Base-by-base conservation (phyloP, 2,888 invertebrate species). In the Diarsia rubi region DNA sequence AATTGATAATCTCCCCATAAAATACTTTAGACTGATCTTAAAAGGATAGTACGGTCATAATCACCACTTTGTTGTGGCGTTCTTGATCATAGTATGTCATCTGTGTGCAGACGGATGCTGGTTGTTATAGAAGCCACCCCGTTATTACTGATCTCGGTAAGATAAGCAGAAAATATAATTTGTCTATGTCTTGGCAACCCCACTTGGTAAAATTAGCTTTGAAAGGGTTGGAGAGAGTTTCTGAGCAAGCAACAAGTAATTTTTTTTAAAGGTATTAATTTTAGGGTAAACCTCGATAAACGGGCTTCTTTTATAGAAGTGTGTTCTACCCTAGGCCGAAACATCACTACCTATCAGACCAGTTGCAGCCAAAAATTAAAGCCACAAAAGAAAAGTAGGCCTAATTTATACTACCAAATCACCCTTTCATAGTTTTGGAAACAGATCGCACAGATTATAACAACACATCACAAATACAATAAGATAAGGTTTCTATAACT, bases 21-120 rank as follows among this genome's bases (percentile, higher is more conserved):
- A 44, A 31, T 62, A 42, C 11, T 54, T 8, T 44, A 5, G 2
- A 14, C 12, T 66, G 75, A 79, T 79, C 69, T 80, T 21, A 1
- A 6, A 24, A 62, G 54, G 69, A 76, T 79, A 81, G 62, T 52
- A 31, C 4, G 12, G 54, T 31, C 14, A 42, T 82, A 68, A 81
- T 63, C 16, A 47, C 67, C 54, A 69, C 59, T 68, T 60, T 64
- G 74, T 70, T 59, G 52, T 12, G 59, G 47, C 54, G 78, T 1
- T 81, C 73, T 67, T 70, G 45, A 81, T 81, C 81, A 49, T 19
- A 82, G 69, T 74, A 14, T 78, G 82, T 31, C 69, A 82, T 82
- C 82, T 70, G 27, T 63, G 27, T n/a, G 47, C 24, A 52, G 31
- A 24, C 62, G 65, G 69, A 66, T 81, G 27, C 60, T 24, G 27